phyloP scores from a whole-genome alignment of 1,140 invertebrate genomes.

The Drosophila asahinai region DNA sequence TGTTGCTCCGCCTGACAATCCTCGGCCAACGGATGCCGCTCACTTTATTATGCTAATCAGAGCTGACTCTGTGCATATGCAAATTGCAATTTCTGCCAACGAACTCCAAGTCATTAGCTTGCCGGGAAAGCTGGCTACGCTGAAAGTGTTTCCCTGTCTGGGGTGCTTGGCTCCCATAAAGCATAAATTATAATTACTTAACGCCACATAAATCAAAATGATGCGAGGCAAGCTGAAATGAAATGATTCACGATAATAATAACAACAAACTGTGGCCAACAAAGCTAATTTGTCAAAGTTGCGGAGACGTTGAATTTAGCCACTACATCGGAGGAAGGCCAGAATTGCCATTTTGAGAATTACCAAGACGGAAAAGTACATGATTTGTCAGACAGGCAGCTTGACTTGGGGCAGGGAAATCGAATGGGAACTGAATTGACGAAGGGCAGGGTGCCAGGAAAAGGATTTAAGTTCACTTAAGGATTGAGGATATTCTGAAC shows the following conservation, averaged over 20 bases:
- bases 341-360: constrained; percentile 27
- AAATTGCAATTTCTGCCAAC: constrained; percentile 41
- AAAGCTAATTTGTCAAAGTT: constrained; percentile 74
- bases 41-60: constrained; percentile 70
- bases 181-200: constrained; percentile 70
- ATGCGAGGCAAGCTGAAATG: constrained; percentile 42
- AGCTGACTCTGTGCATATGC: constrained; percentile 48
- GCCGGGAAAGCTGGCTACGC: not conserved
- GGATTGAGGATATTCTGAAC: too few relatives aligned
- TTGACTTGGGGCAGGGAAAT: constrained; percentile 16
- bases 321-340: constrained; percentile 58
- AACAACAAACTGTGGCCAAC: constrained; percentile 41
- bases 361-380: constrained; percentile 2
- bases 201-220: constrained; percentile 76
- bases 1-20: constrained; percentile 57
- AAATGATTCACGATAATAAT: constrained; percentile 28
- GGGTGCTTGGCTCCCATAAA: not conserved
- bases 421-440: not conserved
- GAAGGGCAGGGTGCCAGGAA: not conserved
- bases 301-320: constrained; percentile 50
- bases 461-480: too few relatives aligned
- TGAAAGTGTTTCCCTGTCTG: constrained; percentile 11
- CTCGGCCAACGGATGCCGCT: constrained; percentile 25
- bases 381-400: constrained; percentile 56
- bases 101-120: constrained; percentile 36